Conservation (phyloP, 2,888 invertebrate genomes). For the Eutolmus rufibarbis region DNA sequence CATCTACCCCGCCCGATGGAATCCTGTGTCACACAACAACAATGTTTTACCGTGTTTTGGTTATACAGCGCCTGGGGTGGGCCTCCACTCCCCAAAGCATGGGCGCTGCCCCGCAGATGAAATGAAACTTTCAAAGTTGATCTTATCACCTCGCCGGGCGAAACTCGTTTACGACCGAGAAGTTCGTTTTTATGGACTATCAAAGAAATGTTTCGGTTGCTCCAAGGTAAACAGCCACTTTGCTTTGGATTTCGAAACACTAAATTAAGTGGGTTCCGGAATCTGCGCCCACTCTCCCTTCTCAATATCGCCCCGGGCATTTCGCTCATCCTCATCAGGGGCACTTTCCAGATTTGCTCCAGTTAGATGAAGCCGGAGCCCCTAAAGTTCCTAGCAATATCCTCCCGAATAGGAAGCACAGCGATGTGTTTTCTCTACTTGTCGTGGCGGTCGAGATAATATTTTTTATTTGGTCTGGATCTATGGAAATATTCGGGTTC, state of each 20-base stretch:
- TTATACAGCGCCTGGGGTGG: background rate
- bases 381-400: background rate
- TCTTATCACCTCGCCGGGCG: constrained; percentile 30
- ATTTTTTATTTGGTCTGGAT: constrained; percentile 19
- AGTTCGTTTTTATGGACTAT: constrained; percentile 39
- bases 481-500: constrained; percentile 10
- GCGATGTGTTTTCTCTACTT: constrained; percentile 4
- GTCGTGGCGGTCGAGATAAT: constrained; percentile 1
- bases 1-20: background rate
- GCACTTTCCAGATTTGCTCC: background rate
- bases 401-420: background rate
- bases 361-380: background rate
- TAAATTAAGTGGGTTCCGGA: constrained; percentile 36
- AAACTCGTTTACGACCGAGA: constrained; percentile 41
- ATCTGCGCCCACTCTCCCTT: background rate
- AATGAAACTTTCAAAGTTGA: constrained; percentile 39
- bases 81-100: background rate
- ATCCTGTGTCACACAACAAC: background rate
- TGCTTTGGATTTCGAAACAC: constrained; percentile 33
- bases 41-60: background rate
- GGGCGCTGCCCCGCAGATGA: constrained; percentile 22
- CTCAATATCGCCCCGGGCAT: background rate
- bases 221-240: constrained; percentile 39
- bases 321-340: background rate
- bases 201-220: constrained; percentile 41